A percentile compares a stretch with the other conserved stretches of the same genome.
Conservation (phyloP, 2,797 vertebrate genomes). For the Mionectes olivaceus region DNA sequence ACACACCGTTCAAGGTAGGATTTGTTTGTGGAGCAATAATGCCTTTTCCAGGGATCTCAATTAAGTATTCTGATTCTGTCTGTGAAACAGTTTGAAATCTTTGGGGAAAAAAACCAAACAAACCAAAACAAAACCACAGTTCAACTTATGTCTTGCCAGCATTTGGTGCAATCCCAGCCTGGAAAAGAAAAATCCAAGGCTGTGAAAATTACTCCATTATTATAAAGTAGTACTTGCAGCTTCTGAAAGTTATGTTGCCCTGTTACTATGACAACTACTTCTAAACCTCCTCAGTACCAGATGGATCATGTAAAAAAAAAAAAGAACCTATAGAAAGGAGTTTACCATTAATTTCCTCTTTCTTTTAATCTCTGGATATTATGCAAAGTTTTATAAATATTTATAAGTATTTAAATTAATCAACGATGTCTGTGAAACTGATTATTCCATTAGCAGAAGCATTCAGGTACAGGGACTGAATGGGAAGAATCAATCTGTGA, state of each 20-base stretch:
- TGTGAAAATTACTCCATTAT: constrained; percentile 23
- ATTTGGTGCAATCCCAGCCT: background rate
- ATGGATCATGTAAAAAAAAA: background rate
- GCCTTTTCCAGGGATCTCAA: background rate
- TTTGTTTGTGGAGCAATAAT: background rate
- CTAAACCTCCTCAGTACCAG: constrained; percentile 41
- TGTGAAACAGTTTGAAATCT: background rate
- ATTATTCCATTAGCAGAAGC: constrained; percentile 62
- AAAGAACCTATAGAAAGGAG: background rate
- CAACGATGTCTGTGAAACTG: constrained; percentile 45
- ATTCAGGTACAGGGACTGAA: constrained; percentile 25
- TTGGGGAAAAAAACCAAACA: background rate
- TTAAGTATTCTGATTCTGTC: background rate
- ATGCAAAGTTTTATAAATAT: constrained; percentile 62
- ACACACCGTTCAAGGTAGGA: background rate
- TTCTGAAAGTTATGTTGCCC: background rate
- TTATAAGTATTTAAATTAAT: constrained; percentile 65
- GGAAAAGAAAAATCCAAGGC: constrained; percentile 35
- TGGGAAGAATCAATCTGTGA: background rate
- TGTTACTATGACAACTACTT: constrained; percentile 68
- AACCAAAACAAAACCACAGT: background rate
- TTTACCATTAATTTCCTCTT: constrained; percentile 25
- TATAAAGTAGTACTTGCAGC: background rate
- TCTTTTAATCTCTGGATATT: constrained; percentile 9
- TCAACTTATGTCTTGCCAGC: background rate